phyloP scores from a whole-genome alignment of 2,797 vertebrate genomes.

The Cossypha caffra region DNA sequence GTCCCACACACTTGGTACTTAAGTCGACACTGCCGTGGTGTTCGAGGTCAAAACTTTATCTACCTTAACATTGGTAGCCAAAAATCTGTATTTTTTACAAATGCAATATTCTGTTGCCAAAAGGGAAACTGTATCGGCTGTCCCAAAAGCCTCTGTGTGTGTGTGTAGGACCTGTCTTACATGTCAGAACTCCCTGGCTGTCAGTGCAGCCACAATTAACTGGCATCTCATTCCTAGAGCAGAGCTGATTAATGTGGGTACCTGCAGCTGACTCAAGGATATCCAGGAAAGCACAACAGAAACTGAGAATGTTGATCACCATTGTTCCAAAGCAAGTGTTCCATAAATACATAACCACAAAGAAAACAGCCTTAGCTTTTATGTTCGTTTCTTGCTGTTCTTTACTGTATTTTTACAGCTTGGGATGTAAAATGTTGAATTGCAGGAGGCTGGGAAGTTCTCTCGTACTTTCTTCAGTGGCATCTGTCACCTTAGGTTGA shows the following conservation, averaged over 20 bases:
- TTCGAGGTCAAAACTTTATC: slow-evolving; percentile 8
- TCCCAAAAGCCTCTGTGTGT: neutral
- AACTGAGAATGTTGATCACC: neutral
- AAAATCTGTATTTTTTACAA: neutral
- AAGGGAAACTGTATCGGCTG: neutral
- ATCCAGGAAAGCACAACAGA: neutral
- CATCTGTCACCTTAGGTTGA: neutral
- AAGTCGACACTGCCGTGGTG: neutral
- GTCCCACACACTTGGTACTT: neutral
- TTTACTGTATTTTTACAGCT: neutral
- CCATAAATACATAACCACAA: neutral
- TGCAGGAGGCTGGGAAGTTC: neutral
- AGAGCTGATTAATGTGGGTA: neutral
- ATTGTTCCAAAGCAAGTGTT: slow-evolving; percentile 28
- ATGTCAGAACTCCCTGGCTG: neutral
- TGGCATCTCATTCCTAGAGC: neutral
- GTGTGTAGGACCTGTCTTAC: neutral
- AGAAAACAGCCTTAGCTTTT: slow-evolving; percentile 23
- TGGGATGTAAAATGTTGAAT: neutral
- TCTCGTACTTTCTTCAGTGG: neutral
- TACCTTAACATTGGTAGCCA: neutral
- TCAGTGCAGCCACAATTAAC: neutral
- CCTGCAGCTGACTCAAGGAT: neutral
- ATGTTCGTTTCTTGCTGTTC: neutral
- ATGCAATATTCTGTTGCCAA: neutral